Base-by-base conservation (phyloP, 2,888 invertebrate genomes). In the Atethmia centrago region DNA sequence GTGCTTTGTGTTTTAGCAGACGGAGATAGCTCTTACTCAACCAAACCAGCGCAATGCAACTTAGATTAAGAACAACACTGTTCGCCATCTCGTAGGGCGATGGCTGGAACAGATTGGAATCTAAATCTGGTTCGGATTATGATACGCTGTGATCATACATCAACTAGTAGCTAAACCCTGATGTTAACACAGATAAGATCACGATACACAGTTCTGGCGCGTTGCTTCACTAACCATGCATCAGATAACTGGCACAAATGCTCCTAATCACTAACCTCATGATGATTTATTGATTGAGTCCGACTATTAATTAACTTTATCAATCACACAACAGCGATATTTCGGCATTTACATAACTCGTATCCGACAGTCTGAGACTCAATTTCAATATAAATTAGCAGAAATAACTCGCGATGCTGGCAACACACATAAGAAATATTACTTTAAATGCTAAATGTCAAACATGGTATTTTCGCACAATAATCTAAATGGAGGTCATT, bases 321-420 rank as follows among this genome's bases (percentile, higher is more conserved):
- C 77, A 79, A 85, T 83, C 83, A 73, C 64, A 70, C 67, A 69
- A 74, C 77, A 56, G 58, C 53, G 14, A 42, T 83, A 72, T 77
- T 73, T 61, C 68, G 65, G 55, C 68, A 86, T 86, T 85, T 78
- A 66, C 79, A 86, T 85, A 85, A 75, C 76, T 69, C 9, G 76
- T 65, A 67, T 64, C 63, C 42, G 73, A 71, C 51, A 74, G 31
- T 58, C 40, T 55, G 10, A 40, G 8, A 67, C 40, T 58, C 59
- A 56, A 79, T 83, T 85, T 77, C 51, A 83, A 87, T 85, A 74
- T 83, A 65, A 78, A 87, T 77, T 71, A 49, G 61, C 59, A 70
- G 62, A 63, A 69, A 66, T 71, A 79, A 77, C 82, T 76, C 59
- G 79, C 77, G 70, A 71, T 14, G 59, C 71, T 74, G 70, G 69